Evolutionary conservation across 1,140 invertebrate species (phyloP), one percentile per base, ranked within the genome.

Genomic region (Bombus turneri): DNA sequence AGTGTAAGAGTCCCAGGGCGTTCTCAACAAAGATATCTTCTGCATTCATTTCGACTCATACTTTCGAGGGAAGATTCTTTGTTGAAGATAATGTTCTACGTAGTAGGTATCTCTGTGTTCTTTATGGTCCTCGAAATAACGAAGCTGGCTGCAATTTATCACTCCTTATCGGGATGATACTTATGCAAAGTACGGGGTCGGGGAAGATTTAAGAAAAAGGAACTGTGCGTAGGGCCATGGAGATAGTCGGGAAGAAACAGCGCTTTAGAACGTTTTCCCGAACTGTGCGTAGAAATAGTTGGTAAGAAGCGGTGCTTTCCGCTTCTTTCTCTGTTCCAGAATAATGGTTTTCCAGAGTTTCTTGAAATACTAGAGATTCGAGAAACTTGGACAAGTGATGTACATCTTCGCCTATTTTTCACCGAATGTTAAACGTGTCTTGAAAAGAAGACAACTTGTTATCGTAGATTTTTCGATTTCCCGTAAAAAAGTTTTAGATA

Each of bases 121-220:
- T 82, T 83, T 34, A 25, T 37, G 25, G 9, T 12, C 12, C 69
- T 25, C 5, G 68, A 75, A 75, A 75, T 75, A 83, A 83, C 57
- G 71, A 66, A 64, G 59, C 71, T 10, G 6, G 6, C 15, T 25
- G 31, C 73, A 73, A 83, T 83, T 83, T 59, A 83, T 83, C 81
- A 37, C 59, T 41, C 13, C 25, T 75, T 75, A 83, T 75, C 81
- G 81, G n/a, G 57, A 72, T 62, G 59, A 62, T 62, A 62, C 59
- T 62, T 62, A 62, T 34, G 31, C 41, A 62, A 47, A 74, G 41
- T 37, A 18, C 57, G 28, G n/a, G 31, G n/a, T 8, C 22, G 9
- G 28, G 39, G 59, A 6, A 75, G 81, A 83, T 83, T 75, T 75
- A 66, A 66, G 59, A 39, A 64, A 25, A 76, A 72, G 76, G 41